A percentile compares a stretch with the other conserved stretches of the same genome.
phyloP scores from a whole-genome alignment of 2,888 invertebrate species.

The Nemotelus pantherinus region DNA sequence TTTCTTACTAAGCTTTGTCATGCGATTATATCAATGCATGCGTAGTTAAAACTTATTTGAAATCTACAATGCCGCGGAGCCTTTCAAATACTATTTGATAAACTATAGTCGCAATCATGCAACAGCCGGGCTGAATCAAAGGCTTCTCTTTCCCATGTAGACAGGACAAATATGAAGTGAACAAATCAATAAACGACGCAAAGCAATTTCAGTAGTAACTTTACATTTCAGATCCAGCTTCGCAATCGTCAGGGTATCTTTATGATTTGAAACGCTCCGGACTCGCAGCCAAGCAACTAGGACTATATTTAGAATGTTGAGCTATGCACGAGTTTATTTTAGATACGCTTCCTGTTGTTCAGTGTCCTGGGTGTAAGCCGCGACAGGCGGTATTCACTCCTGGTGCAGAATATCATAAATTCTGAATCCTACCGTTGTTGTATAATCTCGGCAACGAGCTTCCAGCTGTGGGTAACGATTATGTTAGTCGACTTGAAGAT shows the following conservation, averaged over 20 bases:
- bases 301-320: not conserved
- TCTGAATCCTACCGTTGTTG: not conserved
- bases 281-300: not conserved
- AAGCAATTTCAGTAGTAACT: not conserved
- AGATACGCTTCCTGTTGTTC: not conserved
- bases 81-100: no score
- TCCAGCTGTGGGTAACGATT: constrained; percentile 37
- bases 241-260: not conserved
- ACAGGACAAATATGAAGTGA: constrained; percentile 20
- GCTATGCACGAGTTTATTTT: not conserved
- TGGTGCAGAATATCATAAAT: not conserved
- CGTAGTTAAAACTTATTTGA: no score
- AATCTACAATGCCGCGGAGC: no score
- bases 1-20: not conserved
- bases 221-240: not conserved
- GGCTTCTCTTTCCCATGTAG: no score
- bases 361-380: not conserved
- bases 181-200: constrained; percentile 39
- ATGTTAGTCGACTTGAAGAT: not conserved
- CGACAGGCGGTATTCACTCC: not conserved
- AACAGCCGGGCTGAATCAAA: no score
- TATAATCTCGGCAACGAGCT: not conserved
- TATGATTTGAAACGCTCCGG: not conserved
- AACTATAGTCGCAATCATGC: no score
- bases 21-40: not conserved